A percentile compares a stretch with the other conserved stretches of the same genome.
Conservation (phyloP, 64 coral and sea anemone species). For the Pachyseris speciosa region DNA sequence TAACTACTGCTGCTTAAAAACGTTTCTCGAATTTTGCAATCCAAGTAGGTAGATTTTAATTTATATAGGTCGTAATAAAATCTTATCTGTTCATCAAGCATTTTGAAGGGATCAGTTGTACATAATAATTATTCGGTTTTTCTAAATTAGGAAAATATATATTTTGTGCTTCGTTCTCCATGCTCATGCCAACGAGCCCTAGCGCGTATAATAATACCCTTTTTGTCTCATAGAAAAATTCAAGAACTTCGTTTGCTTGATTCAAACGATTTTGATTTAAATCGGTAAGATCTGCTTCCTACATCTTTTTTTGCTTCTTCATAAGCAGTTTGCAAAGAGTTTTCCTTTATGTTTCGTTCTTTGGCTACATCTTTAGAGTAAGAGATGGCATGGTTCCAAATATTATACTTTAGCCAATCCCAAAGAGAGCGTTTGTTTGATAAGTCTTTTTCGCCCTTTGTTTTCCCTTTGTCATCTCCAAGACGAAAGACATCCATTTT, state of each 20-base stretch:
- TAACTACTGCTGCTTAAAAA: background rate
- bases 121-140: no score
- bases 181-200: background rate
- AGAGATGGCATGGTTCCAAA: background rate
- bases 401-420: background rate
- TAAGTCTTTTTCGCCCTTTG: background rate
- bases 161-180: background rate
- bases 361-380: no score
- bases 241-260: background rate
- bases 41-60: conserved; percentile 32
- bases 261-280: background rate
- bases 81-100: background rate
- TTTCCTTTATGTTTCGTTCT: no score
- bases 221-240: background rate
- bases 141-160: no score
- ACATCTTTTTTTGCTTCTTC: background rate
- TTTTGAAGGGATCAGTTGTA: conserved; percentile 36
- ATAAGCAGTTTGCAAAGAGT: background rate
- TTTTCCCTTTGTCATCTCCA: background rate
- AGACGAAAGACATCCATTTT: background rate
- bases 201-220: background rate
- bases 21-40: conserved; percentile 43
- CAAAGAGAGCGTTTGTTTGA: background rate
- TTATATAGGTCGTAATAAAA: background rate
- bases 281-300: background rate